Percentiles rank a stretch among this genome's conserved stretches.
Evolutionary conservation across 1,140 invertebrate species (phyloP).

Genomic region (Dendroctonus ponderosae): DNA sequence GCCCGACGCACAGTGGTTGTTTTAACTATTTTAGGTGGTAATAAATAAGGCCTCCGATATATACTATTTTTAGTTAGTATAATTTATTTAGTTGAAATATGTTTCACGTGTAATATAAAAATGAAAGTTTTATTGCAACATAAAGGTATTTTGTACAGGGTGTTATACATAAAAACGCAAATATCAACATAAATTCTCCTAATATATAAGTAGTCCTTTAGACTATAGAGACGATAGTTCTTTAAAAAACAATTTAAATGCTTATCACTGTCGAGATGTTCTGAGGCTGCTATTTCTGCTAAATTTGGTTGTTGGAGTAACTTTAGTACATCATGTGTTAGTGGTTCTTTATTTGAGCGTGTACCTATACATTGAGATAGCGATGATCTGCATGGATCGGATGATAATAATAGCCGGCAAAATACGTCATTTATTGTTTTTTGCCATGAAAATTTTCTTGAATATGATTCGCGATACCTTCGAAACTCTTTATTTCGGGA

Average conservation of each 20-base stretch:
- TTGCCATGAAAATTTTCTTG: slow-evolving; percentile 9
- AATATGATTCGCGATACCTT: slow-evolving; percentile 24
- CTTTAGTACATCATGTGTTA: slow-evolving; percentile 2
- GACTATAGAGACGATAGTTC: too few relatives aligned
- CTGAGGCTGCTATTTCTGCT: not conserved
- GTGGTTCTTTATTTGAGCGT: slow-evolving; percentile 10
- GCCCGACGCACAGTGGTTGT: slow-evolving; percentile 3
- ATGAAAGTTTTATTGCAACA: too few relatives aligned
- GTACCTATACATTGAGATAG: slow-evolving; percentile 11
- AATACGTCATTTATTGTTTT: slow-evolving; percentile 24
- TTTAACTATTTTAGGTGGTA: too few relatives aligned
- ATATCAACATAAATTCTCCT: too few relatives aligned
- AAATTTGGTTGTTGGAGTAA: slow-evolving; percentile 3
- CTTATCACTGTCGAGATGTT: not conserved
- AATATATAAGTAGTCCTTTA: too few relatives aligned
- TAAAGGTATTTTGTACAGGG: too few relatives aligned
- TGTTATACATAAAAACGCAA: too few relatives aligned
- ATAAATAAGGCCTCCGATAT: too few relatives aligned
- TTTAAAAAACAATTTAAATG: not conserved
- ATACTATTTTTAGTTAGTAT: too few relatives aligned
- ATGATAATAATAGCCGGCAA: slow-evolving; percentile 10
- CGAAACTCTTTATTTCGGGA: slow-evolving; percentile 45
- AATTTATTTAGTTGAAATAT: too few relatives aligned
- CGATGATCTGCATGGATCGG: slow-evolving; percentile 15
- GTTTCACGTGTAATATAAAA: too few relatives aligned